Base-by-base conservation (phyloP, 1,140 invertebrate genomes). In the Myzus persicae region DNA sequence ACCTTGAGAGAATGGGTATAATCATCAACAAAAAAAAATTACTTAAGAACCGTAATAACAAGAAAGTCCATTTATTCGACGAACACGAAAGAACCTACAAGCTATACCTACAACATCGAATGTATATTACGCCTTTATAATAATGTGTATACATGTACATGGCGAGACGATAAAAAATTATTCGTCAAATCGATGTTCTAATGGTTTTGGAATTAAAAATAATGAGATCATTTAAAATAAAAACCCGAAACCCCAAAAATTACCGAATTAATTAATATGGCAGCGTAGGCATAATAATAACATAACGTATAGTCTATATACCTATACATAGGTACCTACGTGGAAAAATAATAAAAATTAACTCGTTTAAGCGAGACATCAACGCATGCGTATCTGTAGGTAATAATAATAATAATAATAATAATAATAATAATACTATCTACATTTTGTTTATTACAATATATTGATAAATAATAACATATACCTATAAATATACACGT, bases 191-290 rank as follows among this genome's bases (percentile, higher is more conserved):
- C n/a, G 87, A 36, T 36, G 36, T 26, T 51, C 20, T 48, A 46
- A 51, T 51, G 14, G 42, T 48, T 88, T 88, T 88, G 46, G 8
- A 51, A 88, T 88, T 88, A 88, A 88, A 88, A 88, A 22, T n/a
- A 36, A 88, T 36, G 9, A 88, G 44, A 36, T n/a, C 14, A 48
- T 88, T 48, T 8, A 36, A 48, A 51, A 51, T 51, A 22, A 48
- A 48, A 87, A 87, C 3, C 24, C 8, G 22, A 84, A 85, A 51
- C 51, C 36, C 81, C 20, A 26, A 42, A 84, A 84, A 88, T 88
- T 36, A 38, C 7, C 6, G 8, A 51, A 88, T 88, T 84, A 22
- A 31, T 84, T 26, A 84, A 84, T 18, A 84, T 4, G 20, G 38
- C 22, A 11, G 82, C 7, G 24, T 84, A n/a, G 59, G n/a, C 59